phyloP scores from a whole-genome alignment of 2,113 vertebrate species.

The Lichenostomus cassidix region DNA sequence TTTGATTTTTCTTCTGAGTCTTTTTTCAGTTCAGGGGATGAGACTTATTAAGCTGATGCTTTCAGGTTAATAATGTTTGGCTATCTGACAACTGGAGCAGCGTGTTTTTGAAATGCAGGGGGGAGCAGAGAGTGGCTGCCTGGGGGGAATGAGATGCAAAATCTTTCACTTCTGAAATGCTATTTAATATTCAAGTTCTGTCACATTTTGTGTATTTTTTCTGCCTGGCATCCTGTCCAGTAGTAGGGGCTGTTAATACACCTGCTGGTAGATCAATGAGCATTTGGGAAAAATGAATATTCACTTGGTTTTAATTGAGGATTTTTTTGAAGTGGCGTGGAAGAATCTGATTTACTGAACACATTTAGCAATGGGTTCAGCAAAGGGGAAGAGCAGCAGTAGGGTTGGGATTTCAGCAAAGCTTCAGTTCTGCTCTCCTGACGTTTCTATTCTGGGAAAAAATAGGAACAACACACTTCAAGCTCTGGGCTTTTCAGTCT shows the following conservation, averaged over 20 bases:
- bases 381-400: neutral
- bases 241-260: neutral
- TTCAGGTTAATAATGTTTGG: slow-evolving; percentile 52
- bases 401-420: neutral
- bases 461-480: neutral
- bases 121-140: neutral
- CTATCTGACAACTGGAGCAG: slow-evolving; percentile 3
- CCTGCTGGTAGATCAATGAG: neutral
- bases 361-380: neutral
- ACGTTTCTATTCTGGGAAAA: neutral
- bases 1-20: neutral
- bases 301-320: neutral
- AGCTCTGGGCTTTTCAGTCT: neutral
- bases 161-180: neutral
- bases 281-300: neutral
- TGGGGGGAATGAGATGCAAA: slow-evolving; percentile 42
- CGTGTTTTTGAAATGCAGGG: slow-evolving; percentile 6
- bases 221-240: neutral
- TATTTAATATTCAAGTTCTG: neutral
- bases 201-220: neutral
- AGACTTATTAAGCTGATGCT: slow-evolving; percentile 22
- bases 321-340: neutral
- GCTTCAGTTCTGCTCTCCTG: neutral
- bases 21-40: neutral
- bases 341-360: neutral